Evolutionary conservation across 92 coral and sea anemone genomes (phyloP), one percentile per base, ranked within the genome.

Genomic region (Pocillopora grandis): DNA sequence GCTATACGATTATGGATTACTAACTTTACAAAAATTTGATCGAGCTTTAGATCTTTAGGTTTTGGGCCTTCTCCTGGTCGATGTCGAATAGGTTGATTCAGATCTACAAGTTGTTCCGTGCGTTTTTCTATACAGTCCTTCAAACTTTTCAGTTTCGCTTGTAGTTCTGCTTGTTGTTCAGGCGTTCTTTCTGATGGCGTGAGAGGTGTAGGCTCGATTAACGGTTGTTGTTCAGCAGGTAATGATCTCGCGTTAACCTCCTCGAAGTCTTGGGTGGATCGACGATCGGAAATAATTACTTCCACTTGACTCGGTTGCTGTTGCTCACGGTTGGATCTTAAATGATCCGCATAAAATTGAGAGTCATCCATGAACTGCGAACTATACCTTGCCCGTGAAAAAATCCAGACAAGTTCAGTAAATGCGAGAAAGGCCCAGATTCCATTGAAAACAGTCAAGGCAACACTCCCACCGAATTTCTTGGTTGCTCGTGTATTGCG

Each of bases 371-470:
- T 14, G 3, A 77, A 77, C 9, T 9, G 36, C 0, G 10, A 10
- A 2, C 27, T 19, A 19, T 35, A 62, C 21, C 9, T 62, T 6
- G 58, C 81, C 11, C 71, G 31, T n/a, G 81, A 10, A 0, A 77
- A 61, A 57, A 77, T 61, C 6, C 27, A 77, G n/a, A 63, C 18
- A 12, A 77, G 16, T 68, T 58, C 79, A 20, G 33, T 60, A 5
- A 76, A 13, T 19, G 36, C 61, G 5, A 76, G 2, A 59, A 76
- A 12, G 2, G 66, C 79, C 1, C 58, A 76, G 15, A 76, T 12
- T 12, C 79, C 79, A 27, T 76, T 75, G 11, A 58, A n/a, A 9
- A 76, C 79, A 12, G n/a, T 23, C 49, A 76, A 19, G 9, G 79
- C 79, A 17, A 5, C n/a, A 13, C 2, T 12, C 67, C 79, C 58